Evolutionary conservation across 2,113 vertebrate species (phyloP).

Genomic region (Protobothrops mucrosquamatus): DNA sequence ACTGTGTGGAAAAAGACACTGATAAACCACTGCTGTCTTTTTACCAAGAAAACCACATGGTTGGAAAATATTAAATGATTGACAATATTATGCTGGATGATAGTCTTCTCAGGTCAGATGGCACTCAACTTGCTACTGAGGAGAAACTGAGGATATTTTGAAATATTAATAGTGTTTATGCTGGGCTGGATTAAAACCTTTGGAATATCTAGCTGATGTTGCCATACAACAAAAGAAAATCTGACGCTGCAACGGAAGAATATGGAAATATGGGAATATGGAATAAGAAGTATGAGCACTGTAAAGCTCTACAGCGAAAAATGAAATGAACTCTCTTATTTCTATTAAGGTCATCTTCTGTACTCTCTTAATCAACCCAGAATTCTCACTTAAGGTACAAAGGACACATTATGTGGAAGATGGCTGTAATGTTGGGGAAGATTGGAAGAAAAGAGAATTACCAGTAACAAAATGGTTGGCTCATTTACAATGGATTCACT

Average conservation of each 20-base stretch:
- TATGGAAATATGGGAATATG: background rate
- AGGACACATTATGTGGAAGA: background rate
- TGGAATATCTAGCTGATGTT: background rate
- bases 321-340: background rate
- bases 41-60: background rate
- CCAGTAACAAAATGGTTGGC: background rate
- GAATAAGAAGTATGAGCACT: background rate
- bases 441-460: background rate
- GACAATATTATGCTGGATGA: background rate
- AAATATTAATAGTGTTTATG: background rate
- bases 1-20: background rate
- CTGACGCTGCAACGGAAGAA: background rate
- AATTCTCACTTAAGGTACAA: background rate
- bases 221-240: background rate
- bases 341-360: background rate
- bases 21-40: background rate
- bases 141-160: background rate
- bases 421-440: background rate
- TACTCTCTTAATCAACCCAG: background rate
- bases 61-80: background rate
- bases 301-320: background rate
- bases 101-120: background rate
- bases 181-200: background rate
- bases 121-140: background rate
- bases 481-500: background rate